Base-by-base conservation (phyloP, 2,888 invertebrate genomes). In the Oscheius onirici region DNA sequence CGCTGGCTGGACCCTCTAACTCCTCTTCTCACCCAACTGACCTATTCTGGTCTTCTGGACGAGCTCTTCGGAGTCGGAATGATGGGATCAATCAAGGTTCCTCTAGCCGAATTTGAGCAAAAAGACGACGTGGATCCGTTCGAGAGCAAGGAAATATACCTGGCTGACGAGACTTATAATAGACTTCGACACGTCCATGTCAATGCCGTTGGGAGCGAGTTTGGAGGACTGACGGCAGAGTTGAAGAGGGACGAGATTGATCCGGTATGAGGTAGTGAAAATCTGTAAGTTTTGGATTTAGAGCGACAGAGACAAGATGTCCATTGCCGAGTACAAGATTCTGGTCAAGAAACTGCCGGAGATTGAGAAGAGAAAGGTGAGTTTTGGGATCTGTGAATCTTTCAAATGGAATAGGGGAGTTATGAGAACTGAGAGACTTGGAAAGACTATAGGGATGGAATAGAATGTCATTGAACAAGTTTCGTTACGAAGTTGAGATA, bases 21-120 rank as follows among this genome's bases (percentile, higher is more conserved):
- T 57, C 94, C 95, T 0, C 90, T 99, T 84, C 92, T 94, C 0
- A 95, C 95, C 0, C 99, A 97, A 87, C 91, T 97, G 43, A 97
- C 97, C 0, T 99, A 97, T 85, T 97, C 97, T 89, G 99, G 97
- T 2, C 91, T 99, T 8, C 94, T 99, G 77, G 99, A 99, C 67
- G 81, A 81, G 22, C 43, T 79, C 3, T 81, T 74, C 40, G 73
- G 75, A n/a, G 69, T 79, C 22, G 73, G 78, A 65, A 74, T 78
- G 73, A 75, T 78, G n/a, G 77, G 76, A 20, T 76, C 76, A 1
- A 72, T 81, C n/a, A 81, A 80, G 67, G 69, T 72, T 24, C 73
- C 74, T 0, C 52, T 72, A 34, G 44, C 57, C 11, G 77, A 79
- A 54, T 78, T 73, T 22, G 69, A 70, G 24, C 70, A 75, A 22